Evolutionary conservation across 1,140 invertebrate species (phyloP).

Genomic region (Archegozetes longisetosus): DNA sequence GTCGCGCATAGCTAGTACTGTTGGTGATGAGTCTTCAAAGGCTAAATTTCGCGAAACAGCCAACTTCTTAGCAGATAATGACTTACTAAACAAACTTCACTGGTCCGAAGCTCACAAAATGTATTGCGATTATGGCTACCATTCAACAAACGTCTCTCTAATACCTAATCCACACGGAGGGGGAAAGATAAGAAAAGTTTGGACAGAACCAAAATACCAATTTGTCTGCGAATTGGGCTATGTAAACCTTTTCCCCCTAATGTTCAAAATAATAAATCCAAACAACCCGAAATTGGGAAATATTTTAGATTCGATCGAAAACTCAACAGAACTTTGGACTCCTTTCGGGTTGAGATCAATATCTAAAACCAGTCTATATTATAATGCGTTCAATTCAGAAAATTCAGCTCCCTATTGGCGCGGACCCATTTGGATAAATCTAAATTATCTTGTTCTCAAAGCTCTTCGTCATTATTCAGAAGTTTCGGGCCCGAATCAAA

Average conservation of each 20-base stretch:
- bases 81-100: slow-evolving; percentile 60
- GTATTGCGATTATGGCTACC: slow-evolving; percentile 81
- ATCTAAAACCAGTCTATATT: slow-evolving; percentile 66
- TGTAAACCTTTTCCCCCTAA: slow-evolving; percentile 87
- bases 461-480: slow-evolving; percentile 62
- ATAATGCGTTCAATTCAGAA: slow-evolving; percentile 87
- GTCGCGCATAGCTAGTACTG: slow-evolving; percentile 41
- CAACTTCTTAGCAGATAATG: slow-evolving; percentile 54
- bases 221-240: slow-evolving; percentile 80
- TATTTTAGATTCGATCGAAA: slow-evolving; percentile 57
- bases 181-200: slow-evolving; percentile 39
- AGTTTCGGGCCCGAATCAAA: slow-evolving; percentile 49
- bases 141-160: slow-evolving; percentile 64
- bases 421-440: slow-evolving; percentile 92
- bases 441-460: slow-evolving; percentile 82
- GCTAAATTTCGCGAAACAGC: slow-evolving; percentile 46
- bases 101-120: slow-evolving; percentile 58
- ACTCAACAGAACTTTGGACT: slow-evolving; percentile 73
- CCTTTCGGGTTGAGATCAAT: slow-evolving; percentile 80
- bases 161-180: slow-evolving; percentile 25
- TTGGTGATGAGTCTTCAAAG: slow-evolving; percentile 25
- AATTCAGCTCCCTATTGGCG: slow-evolving; percentile 98
- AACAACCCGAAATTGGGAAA: slow-evolving; percentile 61
- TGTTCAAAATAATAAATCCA: slow-evolving; percentile 64
- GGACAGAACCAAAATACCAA: slow-evolving; percentile 50